Percentiles rank a stretch among this genome's conserved stretches.
phyloP scores from a whole-genome alignment of 2,888 invertebrate genomes.

The Meganola albula region DNA sequence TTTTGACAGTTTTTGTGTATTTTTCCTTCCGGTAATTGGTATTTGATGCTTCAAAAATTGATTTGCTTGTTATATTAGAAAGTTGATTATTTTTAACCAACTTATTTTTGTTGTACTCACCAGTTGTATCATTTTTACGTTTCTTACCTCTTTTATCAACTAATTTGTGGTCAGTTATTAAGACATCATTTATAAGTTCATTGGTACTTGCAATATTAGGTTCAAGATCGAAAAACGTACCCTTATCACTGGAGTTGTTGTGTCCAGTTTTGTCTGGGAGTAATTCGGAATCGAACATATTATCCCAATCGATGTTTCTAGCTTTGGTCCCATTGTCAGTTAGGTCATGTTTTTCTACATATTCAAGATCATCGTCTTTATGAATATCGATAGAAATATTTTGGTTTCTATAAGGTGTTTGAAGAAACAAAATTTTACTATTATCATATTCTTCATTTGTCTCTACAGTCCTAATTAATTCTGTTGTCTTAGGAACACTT shows the following conservation, averaged over 20 bases:
- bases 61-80: neutral
- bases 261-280: slow-evolving; percentile 22
- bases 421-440: too few relatives aligned
- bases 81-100: neutral
- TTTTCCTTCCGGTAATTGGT: slow-evolving; percentile 40
- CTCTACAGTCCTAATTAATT: neutral
- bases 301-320: slow-evolving; percentile 38
- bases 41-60: slow-evolving; percentile 7
- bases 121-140: slow-evolving; percentile 6
- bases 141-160: slow-evolving; percentile 5
- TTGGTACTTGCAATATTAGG: too few relatives aligned
- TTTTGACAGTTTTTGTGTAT: slow-evolving; percentile 48
- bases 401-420: too few relatives aligned
- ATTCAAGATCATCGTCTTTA: too few relatives aligned
- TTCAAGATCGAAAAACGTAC: too few relatives aligned
- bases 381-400: too few relatives aligned
- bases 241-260: neutral
- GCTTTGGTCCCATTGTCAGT: slow-evolving; percentile 1
- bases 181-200: too few relatives aligned
- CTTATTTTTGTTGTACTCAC: slow-evolving; percentile 7
- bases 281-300: slow-evolving; percentile 54
- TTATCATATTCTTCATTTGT: neutral
- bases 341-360: neutral
- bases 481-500: neutral
- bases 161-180: too few relatives aligned